Conservation (phyloP, 1,140 invertebrate genomes). For the Drosophila biarmipes region DNA sequence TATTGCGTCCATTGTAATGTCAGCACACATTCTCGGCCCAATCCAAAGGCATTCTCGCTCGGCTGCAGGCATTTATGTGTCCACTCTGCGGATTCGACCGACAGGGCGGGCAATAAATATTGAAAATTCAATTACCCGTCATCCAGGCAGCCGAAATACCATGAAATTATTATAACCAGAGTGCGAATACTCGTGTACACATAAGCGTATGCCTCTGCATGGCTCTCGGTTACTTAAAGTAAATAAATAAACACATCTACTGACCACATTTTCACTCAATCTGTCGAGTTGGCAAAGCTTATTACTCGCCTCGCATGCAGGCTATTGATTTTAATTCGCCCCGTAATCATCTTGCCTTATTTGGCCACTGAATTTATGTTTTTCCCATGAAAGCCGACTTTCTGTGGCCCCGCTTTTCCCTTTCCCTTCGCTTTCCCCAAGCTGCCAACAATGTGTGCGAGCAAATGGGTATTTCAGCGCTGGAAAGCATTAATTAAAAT, state of each 20-base stretch:
- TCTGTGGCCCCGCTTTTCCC: neutral
- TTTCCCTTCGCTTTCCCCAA: neutral
- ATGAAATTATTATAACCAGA: slow-evolving; percentile 19
- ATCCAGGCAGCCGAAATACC: slow-evolving; percentile 8
- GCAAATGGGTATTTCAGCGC: slow-evolving; percentile 5
- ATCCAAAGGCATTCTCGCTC: slow-evolving; percentile 9
- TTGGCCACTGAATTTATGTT: slow-evolving; percentile 5
- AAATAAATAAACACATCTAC: slow-evolving; percentile 36
- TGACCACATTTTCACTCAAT: slow-evolving; percentile 11
- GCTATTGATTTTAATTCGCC: slow-evolving; percentile 34
- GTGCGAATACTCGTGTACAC: neutral
- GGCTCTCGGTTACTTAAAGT: slow-evolving; percentile 11
- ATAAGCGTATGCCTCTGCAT: neutral
- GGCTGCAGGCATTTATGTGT: slow-evolving; percentile 18
- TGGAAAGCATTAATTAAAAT: slow-evolving; percentile 6
- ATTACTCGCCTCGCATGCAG: slow-evolving; percentile 1
- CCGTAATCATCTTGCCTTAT: slow-evolving; percentile 8
- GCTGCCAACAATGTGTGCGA: neutral
- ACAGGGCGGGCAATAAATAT: slow-evolving; percentile 28
- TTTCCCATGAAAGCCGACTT: slow-evolving; percentile 9
- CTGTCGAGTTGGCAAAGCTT: neutral
- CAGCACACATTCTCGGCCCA: slow-evolving; percentile 6
- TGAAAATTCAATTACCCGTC: slow-evolving; percentile 45
- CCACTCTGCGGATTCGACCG: slow-evolving; percentile 7
- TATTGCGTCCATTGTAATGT: slow-evolving; percentile 38